Evolutionary conservation across 2,888 invertebrate genomes (phyloP).

Genomic region (Lacanobia wlatinum): DNA sequence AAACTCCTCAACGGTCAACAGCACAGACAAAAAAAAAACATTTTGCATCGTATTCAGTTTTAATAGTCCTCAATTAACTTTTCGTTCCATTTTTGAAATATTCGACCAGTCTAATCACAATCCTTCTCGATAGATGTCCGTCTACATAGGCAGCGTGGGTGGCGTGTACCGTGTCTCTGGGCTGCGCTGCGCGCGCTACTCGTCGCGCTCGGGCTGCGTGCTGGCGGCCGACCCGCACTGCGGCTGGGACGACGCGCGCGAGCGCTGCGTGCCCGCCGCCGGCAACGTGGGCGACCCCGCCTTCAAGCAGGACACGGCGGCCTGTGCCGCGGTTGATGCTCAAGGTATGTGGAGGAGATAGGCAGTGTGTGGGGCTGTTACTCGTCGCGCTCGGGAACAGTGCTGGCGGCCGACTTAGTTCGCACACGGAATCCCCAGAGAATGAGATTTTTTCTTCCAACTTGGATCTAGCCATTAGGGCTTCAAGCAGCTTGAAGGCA

Average conservation of each 20-base stretch:
- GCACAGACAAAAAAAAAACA: too few species aligned
- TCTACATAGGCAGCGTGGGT: conserved; percentile 94
- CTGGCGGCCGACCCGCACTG: conserved; percentile 98
- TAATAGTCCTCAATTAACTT: too few species aligned
- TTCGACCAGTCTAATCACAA: background rate
- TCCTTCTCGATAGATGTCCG: conserved; percentile 88
- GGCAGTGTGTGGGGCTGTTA: conserved; percentile 84
- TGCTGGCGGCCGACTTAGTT: conserved; percentile 94
- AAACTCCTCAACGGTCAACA: too few species aligned
- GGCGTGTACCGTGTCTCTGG: conserved; percentile 94
- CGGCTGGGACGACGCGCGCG: conserved; percentile 96
- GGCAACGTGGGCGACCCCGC: conserved; percentile 92
- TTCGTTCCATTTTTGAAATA: background rate
- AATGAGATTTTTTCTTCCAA: too few species aligned
- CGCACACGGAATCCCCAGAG: conserved; percentile 88
- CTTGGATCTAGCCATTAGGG: background rate
- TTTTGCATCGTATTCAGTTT: too few species aligned
- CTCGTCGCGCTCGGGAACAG: conserved; percentile 91
- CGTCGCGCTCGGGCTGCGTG: conserved; percentile 93
- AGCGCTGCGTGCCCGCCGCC: conserved; percentile 93
- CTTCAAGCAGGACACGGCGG: conserved; percentile 94
- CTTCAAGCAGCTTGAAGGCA: background rate
- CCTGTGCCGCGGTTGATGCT: conserved; percentile 86
- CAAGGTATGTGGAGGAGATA: background rate
- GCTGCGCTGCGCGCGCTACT: conserved; percentile 94